Conservation (phyloP, 1,140 invertebrate species). For the Caenorhabditis tropicalis region DNA sequence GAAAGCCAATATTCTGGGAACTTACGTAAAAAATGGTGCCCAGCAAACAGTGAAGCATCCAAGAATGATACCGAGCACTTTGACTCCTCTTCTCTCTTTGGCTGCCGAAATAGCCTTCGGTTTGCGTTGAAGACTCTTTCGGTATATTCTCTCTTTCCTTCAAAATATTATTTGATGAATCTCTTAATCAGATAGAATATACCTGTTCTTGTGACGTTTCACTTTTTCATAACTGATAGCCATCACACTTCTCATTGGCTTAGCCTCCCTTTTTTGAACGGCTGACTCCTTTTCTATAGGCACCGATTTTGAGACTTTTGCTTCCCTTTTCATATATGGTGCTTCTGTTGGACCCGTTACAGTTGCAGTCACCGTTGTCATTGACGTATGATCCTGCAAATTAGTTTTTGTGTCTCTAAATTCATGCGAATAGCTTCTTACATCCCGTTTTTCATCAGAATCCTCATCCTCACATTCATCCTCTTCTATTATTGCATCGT, state of each 20-base stretch:
- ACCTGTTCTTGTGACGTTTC: slow-evolving; percentile 68
- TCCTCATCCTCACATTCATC: slow-evolving; percentile 50
- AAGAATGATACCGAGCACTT: slow-evolving; percentile 70
- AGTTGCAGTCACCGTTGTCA: slow-evolving; percentile 44
- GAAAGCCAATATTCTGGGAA: neutral
- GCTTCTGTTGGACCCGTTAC: slow-evolving; percentile 44
- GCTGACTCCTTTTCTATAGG: slow-evolving; percentile 36
- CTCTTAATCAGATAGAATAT: neutral
- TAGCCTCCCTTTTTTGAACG: slow-evolving; percentile 40
- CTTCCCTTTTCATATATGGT: slow-evolving; percentile 52
- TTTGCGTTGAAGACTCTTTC: slow-evolving; percentile 71
- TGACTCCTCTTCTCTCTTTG: slow-evolving; percentile 70
- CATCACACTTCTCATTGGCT: slow-evolving; percentile 41
- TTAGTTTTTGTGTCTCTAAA: neutral
- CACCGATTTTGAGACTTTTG: slow-evolving; percentile 48
- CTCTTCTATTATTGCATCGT: slow-evolving; percentile 50
- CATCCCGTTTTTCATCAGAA: slow-evolving; percentile 39
- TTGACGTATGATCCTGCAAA: slow-evolving; percentile 46
- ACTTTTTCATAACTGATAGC: slow-evolving; percentile 71
- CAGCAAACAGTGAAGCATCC: slow-evolving; percentile 72
- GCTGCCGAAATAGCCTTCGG: slow-evolving; percentile 71
- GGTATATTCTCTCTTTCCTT: slow-evolving; percentile 66
- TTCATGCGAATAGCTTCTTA: neutral
- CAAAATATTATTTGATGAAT: neutral
- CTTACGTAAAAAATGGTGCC: slow-evolving; percentile 71